Evolutionary conservation across 1,140 invertebrate genomes (phyloP).

Genomic region (Homarus americanus): DNA sequence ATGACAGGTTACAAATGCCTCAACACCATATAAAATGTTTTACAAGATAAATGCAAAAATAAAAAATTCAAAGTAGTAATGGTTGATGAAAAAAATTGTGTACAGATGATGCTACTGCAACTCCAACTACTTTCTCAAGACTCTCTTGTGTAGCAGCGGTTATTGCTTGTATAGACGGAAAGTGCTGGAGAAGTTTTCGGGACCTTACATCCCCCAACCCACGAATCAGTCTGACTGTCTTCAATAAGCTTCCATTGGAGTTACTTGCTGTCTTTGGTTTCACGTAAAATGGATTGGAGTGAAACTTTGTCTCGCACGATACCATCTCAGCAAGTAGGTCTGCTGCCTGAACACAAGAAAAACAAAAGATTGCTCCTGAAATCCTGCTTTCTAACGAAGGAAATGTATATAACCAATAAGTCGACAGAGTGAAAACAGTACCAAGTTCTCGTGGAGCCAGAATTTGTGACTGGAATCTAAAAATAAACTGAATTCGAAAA

Average conservation of each 20-base stretch:
- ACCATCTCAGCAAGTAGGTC: constrained; percentile 29
- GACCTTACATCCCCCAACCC: constrained; percentile 21
- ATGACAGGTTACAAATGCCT: too few relatives aligned
- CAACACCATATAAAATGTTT: too few relatives aligned
- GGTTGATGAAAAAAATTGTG: constrained; percentile 16
- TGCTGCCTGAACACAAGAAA: constrained; percentile 17
- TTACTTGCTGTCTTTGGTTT: neutral
- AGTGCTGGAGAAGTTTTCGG: constrained; percentile 26
- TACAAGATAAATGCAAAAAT: too few relatives aligned
- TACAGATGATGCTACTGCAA: neutral
- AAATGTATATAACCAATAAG: too few relatives aligned
- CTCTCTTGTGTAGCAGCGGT: neutral
- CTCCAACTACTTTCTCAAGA: constrained; percentile 32
- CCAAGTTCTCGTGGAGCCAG: too few relatives aligned
- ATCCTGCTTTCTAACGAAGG: neutral
- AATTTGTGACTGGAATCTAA: too few relatives aligned
- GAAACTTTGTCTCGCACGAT: constrained; percentile 2
- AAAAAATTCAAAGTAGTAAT: neutral
- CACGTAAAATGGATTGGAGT: constrained; percentile 28
- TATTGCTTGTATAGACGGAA: constrained; percentile 18
- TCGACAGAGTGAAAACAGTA: too few relatives aligned
- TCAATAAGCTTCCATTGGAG: neutral
- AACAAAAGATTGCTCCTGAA: neutral
- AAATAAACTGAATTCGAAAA: too few relatives aligned
- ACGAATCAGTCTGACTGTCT: neutral